Percentiles rank a stretch among this genome's conserved stretches.
phyloP scores from a whole-genome alignment of 2,888 invertebrate genomes.

The Melieria picta region DNA sequence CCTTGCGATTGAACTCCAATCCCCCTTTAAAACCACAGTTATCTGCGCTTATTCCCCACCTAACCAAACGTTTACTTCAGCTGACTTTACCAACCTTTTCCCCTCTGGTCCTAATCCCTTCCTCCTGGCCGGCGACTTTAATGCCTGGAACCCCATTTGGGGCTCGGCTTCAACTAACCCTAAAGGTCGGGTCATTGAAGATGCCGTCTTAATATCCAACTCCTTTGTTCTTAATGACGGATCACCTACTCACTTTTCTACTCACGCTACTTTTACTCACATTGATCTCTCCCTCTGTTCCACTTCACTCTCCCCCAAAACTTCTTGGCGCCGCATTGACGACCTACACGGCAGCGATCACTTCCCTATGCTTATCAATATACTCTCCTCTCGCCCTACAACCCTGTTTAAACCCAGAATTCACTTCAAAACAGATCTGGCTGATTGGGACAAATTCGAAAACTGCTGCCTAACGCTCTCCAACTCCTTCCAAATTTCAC shows the following conservation, averaged over 20 bases:
- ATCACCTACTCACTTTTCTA: not conserved
- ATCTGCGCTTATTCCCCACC: constrained; percentile 6
- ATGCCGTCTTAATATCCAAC: not conserved
- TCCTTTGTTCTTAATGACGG: not conserved
- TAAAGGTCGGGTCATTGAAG: not conserved
- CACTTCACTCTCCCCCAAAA: not conserved
- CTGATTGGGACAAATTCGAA: not conserved
- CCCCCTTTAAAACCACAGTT: not conserved
- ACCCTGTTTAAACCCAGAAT: not conserved
- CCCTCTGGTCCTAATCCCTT: not conserved
- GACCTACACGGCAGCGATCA: constrained; percentile 6
- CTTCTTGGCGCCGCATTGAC: not conserved
- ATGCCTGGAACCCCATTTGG: constrained; percentile 1
- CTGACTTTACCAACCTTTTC: not conserved
- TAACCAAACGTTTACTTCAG: not conserved
- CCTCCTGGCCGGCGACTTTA: not conserved
- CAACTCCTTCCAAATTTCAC: not conserved
- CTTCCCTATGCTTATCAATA: constrained; percentile 2
- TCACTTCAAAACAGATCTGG: not conserved
- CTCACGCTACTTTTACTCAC: not conserved
- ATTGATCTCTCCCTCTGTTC: constrained; percentile 1
- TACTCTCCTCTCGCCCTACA: not conserved
- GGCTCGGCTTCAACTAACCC: not conserved
- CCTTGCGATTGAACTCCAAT: no score
- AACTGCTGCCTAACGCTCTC: not conserved